These are phyloP conservation scores for Sprattus sprattus DNA, from an alignment of 2,113 vertebrate species.

Conservation along the genomic window DNA sequence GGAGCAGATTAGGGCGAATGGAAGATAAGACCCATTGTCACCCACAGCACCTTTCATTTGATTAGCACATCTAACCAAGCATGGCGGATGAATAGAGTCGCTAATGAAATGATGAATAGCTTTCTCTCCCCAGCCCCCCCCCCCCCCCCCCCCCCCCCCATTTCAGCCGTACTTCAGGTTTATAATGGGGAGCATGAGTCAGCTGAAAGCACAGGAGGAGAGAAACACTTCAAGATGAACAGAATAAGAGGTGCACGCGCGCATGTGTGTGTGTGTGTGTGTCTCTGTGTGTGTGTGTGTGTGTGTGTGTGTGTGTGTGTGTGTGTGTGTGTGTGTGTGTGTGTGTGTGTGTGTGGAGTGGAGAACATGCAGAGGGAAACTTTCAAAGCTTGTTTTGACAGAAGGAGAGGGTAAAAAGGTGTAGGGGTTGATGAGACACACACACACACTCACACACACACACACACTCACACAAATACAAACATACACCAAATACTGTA, in stretches of 20 bases:
- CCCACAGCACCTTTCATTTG: constrained; percentile 49
- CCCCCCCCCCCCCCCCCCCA: neutral
- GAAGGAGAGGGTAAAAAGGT: neutral
- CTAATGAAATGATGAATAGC: constrained; percentile 58
- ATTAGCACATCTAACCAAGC: constrained; percentile 53
- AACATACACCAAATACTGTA: neutral
- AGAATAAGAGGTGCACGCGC: constrained; percentile 31
- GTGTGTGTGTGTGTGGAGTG: neutral
- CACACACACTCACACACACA: neutral
- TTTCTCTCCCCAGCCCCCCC: constrained; percentile 19
- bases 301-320: neutral
- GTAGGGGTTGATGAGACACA: too few species aligned
- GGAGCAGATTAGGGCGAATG: constrained; percentile 34
- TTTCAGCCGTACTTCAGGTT: neutral
- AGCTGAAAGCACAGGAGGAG: constrained; percentile 42
- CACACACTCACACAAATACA: neutral
- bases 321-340: neutral
- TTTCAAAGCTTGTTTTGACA: neutral
- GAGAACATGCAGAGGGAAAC: neutral
- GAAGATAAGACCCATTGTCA: constrained; percentile 42
- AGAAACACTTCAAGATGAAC: neutral
- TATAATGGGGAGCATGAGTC: constrained; percentile 54
- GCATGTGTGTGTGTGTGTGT: neutral
- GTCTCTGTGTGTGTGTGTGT: neutral
- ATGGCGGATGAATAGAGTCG: constrained; percentile 46